Percentiles rank a stretch among this genome's conserved stretches.
Conservation (phyloP, 2,113 vertebrate genomes). For the Nesogale talazaci region DNA sequence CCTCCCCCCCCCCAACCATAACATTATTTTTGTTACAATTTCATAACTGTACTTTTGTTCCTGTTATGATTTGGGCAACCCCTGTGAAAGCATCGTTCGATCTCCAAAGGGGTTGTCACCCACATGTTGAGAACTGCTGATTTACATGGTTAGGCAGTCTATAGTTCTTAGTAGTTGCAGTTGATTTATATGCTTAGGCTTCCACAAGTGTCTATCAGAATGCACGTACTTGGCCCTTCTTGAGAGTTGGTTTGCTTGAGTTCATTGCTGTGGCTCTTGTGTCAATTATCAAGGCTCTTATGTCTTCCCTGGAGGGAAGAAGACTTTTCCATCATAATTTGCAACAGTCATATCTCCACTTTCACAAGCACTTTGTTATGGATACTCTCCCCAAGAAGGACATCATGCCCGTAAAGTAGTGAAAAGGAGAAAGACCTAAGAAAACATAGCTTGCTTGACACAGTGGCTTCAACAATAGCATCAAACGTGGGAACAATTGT, state of each 20-base stretch:
- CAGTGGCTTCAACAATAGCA: too few species aligned
- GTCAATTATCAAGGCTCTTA: background rate
- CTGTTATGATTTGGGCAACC: too few species aligned
- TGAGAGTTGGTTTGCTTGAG: background rate
- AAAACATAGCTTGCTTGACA: too few species aligned
- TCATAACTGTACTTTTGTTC: too few species aligned
- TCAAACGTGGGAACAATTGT: too few species aligned
- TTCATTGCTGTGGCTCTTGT: background rate
- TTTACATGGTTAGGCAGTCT: constrained; percentile 1
- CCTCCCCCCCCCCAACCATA: too few species aligned
- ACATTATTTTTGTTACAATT: too few species aligned
- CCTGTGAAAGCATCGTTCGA: too few species aligned
- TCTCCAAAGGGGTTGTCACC: too few species aligned
- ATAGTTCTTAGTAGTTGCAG: background rate
- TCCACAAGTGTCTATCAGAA: background rate
- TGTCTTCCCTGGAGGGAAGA: constrained; percentile 17
- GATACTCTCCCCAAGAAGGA: background rate
- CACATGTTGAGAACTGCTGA: too few species aligned
- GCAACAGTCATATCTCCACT: background rate
- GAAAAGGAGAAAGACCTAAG: too few species aligned
- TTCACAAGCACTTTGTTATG: background rate
- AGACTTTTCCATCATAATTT: background rate
- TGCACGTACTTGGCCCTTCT: background rate
- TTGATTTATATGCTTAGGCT: background rate
- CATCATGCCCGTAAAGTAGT: too few species aligned